Evolutionary conservation across 2,797 vertebrate genomes (phyloP).

Genomic region (Argyrosomus regius): DNA sequence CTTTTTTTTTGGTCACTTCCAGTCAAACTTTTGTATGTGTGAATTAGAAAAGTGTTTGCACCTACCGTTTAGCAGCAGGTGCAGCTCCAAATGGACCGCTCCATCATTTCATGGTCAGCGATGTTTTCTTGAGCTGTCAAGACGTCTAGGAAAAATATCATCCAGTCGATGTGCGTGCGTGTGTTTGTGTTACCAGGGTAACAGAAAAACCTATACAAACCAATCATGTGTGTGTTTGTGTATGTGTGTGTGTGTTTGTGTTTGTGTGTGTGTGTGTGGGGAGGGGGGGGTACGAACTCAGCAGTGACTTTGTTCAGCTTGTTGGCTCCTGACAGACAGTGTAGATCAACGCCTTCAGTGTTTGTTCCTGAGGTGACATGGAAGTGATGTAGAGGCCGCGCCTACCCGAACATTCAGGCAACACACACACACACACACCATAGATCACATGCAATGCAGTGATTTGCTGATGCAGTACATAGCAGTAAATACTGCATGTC

Average conservation of each 20-base stretch:
- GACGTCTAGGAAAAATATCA: background rate
- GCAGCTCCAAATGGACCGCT: background rate
- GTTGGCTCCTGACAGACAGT: conserved; percentile 2
- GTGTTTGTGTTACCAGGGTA: background rate
- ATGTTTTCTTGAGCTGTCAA: too few relatives aligned
- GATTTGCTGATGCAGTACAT: conserved; percentile 3
- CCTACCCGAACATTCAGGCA: background rate
- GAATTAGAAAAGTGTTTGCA: too few relatives aligned
- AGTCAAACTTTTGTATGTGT: too few relatives aligned
- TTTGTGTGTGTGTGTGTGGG: background rate
- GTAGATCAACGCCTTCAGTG: conserved; percentile 10
- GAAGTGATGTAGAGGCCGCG: background rate
- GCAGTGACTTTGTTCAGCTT: background rate
- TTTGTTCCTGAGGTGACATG: conserved; percentile 21
- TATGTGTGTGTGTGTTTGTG: background rate
- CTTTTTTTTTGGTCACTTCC: too few relatives aligned
- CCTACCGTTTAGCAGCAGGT: too few relatives aligned
- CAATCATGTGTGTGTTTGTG: background rate
- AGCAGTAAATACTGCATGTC: background rate
- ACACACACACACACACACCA: background rate
- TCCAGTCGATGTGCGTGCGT: background rate
- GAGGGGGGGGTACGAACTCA: background rate
- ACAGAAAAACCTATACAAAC: background rate
- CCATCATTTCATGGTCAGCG: background rate
- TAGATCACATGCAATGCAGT: background rate